A percentile compares a stretch with the other conserved stretches of the same genome.
Evolutionary conservation across 2,797 vertebrate genomes (phyloP).

Genomic region (Danio choprae): DNA sequence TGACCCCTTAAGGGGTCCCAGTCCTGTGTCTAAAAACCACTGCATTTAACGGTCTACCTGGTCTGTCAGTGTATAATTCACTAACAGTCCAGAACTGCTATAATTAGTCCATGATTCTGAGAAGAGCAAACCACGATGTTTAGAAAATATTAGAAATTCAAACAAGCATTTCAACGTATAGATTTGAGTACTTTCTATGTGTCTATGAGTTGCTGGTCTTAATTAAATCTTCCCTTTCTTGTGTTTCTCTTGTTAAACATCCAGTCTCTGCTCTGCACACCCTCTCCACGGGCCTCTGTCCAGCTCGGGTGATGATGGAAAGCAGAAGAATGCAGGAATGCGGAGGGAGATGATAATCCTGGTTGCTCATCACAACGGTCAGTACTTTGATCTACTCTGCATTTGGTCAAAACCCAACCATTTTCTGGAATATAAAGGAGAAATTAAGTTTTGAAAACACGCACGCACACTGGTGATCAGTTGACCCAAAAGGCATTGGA

Average conservation of each 20-base stretch:
- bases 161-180: not conserved
- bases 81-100: not conserved
- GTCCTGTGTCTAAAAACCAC: not conserved
- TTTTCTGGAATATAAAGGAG: slow-evolving; percentile 47
- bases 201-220: slow-evolving; percentile 7
- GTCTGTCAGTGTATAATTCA: not conserved
- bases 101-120: not conserved
- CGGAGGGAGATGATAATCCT: slow-evolving; percentile 49
- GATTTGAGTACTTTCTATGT: not conserved
- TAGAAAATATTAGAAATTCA: not conserved
- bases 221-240: slow-evolving; percentile 22
- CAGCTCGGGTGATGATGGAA: slow-evolving; percentile 56
- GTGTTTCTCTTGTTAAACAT: slow-evolving; percentile 17
- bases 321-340: slow-evolving; percentile 61
- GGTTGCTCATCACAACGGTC: slow-evolving; percentile 42
- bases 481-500: not conserved
- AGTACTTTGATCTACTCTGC: slow-evolving; percentile 55
- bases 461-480: not conserved
- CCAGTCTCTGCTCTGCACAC: slow-evolving; percentile 6
- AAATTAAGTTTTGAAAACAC: not conserved
- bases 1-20: not conserved
- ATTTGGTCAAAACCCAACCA: slow-evolving; percentile 41
- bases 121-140: not conserved
- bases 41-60: not conserved
- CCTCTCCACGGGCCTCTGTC: slow-evolving; percentile 40